These are phyloP conservation scores for Drosophila simulans DNA, from an alignment of 1,140 invertebrate species.

Conservation along the genomic window DNA sequence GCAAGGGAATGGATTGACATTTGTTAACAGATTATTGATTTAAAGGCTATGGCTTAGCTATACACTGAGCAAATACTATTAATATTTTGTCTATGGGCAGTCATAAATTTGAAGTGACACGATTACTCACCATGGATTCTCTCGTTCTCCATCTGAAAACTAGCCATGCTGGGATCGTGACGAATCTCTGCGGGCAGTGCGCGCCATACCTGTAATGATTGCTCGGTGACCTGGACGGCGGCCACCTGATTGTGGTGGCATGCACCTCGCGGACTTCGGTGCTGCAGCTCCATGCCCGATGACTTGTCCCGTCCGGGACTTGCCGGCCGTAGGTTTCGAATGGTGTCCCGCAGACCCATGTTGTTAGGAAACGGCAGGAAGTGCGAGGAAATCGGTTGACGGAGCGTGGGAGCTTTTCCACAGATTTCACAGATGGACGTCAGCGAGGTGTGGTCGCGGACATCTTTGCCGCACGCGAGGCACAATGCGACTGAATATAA, in stretches of 20 bases:
- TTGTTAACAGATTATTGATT: conserved; percentile 52
- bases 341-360: conserved; percentile 69
- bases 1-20: conserved; percentile 9
- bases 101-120: too few species aligned
- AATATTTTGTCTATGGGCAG: too few species aligned
- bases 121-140: conserved; percentile 85
- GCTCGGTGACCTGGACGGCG: conserved; percentile 86
- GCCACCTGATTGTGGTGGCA: conserved; percentile 34
- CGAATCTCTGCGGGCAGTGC: conserved; percentile 87
- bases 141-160: conserved; percentile 87
- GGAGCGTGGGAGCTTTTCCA: conserved; percentile 19
- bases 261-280: conserved; percentile 36
- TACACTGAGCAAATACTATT: neutral
- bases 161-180: conserved; percentile 87
- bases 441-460: conserved; percentile 15
- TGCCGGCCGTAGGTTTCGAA: conserved; percentile 58
- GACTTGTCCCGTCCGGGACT: conserved; percentile 54
- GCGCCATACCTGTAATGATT: conserved; percentile 87
- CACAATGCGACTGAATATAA: conserved; percentile 63
- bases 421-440: conserved; percentile 6
- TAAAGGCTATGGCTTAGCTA: conserved; percentile 15
- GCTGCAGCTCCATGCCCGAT: conserved; percentile 33
- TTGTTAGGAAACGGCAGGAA: neutral
- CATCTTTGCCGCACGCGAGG: conserved; percentile 57
- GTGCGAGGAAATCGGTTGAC: neutral